These are phyloP conservation scores for Rhodeus uyekii DNA, from an alignment of 2,797 vertebrate species.

Conservation along the genomic window DNA sequence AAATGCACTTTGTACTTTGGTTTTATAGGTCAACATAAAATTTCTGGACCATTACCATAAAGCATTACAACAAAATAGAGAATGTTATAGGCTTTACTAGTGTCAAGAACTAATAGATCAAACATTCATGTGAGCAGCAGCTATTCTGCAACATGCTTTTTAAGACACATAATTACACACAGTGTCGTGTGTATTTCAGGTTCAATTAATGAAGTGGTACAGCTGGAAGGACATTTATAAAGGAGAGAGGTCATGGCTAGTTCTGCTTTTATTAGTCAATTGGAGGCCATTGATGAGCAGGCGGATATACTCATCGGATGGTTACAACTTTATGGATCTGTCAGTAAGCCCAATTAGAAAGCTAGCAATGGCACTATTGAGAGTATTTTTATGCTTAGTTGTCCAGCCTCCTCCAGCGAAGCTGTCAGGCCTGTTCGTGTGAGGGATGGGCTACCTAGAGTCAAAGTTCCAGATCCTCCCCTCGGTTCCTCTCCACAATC, in stretches of 20 bases:
- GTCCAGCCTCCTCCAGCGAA: conserved; percentile 14
- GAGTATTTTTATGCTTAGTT: conserved; percentile 34
- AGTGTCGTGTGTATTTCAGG: background rate
- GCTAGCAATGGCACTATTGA: conserved; percentile 11
- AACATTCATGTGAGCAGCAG: conserved; percentile 6
- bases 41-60: conserved; percentile 18
- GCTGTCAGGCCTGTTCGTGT: conserved; percentile 48
- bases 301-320: background rate
- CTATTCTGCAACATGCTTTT: background rate
- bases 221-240: background rate
- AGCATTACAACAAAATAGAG: background rate
- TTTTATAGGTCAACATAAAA: conserved; percentile 4
- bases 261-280: conserved; percentile 1
- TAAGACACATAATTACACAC: background rate
- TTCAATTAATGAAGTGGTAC: background rate
- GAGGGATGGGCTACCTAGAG: conserved; percentile 25
- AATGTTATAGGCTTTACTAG: background rate
- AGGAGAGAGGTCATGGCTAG: background rate
- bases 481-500: background rate
- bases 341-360: conserved; percentile 35
- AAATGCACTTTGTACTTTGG: background rate
- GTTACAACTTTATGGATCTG: background rate
- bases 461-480: conserved; percentile 23
- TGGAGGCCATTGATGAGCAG: background rate
- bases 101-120: background rate